These are phyloP conservation scores for Elymnias hypermnestra DNA, from an alignment of 1,140 invertebrate genomes.

Conservation along the genomic window DNA sequence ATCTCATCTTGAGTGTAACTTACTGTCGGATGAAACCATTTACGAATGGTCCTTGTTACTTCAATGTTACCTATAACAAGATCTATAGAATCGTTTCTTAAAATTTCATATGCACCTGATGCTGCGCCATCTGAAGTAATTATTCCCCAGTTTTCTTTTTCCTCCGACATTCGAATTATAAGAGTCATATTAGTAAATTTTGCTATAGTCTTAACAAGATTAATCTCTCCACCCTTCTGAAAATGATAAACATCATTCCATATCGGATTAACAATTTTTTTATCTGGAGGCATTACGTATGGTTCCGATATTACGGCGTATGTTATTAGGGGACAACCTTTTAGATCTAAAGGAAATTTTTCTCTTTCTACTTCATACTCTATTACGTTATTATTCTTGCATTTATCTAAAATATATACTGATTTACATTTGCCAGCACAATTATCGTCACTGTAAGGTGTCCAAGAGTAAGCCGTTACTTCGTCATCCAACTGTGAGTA, in stretches of 20 bases:
- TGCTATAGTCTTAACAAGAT: conserved; percentile 64
- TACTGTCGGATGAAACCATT: conserved; percentile 63
- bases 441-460: conserved; percentile 61
- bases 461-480: conserved; percentile 66
- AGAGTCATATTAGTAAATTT: conserved; percentile 68
- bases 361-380: conserved; percentile 46
- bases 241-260: conserved; percentile 63
- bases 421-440: conserved; percentile 61
- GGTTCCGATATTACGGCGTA: conserved; percentile 67
- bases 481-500: conserved; percentile 42
- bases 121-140: conserved; percentile 51
- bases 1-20: conserved; percentile 73
- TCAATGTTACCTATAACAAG: conserved; percentile 69
- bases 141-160: conserved; percentile 61
- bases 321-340: conserved; percentile 62
- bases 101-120: conserved; percentile 47
- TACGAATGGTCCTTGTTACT: conserved; percentile 60
- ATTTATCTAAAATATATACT: conserved; percentile 63
- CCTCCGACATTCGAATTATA: conserved; percentile 52
- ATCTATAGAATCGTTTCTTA: conserved; percentile 56
- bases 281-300: conserved; percentile 64
- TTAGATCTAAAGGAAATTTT: conserved; percentile 60
- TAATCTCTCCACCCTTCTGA: conserved; percentile 66
- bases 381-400: conserved; percentile 50
- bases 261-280: conserved; percentile 35